Evolutionary conservation across 1,140 invertebrate genomes (phyloP), one percentile per base, ranked within the genome.

Genomic region (Stratiolaelaps scimitus): DNA sequence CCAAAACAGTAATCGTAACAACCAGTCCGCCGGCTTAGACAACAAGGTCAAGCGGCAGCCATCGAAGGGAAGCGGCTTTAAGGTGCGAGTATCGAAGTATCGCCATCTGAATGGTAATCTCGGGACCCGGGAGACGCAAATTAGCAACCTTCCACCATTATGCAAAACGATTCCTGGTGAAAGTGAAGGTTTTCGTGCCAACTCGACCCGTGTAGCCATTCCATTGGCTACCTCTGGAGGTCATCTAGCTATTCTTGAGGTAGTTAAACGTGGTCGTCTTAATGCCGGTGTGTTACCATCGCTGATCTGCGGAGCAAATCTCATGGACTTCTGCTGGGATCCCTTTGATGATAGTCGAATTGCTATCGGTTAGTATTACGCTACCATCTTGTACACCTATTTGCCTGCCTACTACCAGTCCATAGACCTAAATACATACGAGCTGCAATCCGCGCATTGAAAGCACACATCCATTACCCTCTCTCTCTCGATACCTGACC

Each of bases 301-400:
- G n/a, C 76, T 96, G 67, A 83, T 94, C 19, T 88, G 93, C 75
- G 84, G 87, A 28, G 84, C 83, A 67, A 88, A 85, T 69, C 83
- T 93, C 6, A 87, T 89, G 81, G 91, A 96, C 77, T 95, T 92
- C 76, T 81, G 84, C 60, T 95, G 88, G 86, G 89, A 96, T 81
- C 91, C 91, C 1, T 94, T 93, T 74, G 79, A 89, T 75, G 81
- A 84, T 73, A 78, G 80, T 48, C 80, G 85, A 64, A 78, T 96
- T 46, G 83, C 87, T 67, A 88, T 92, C 48, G 83, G 84, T 84
- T 76, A 76, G 77, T 67, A 17, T 29, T 48, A 19, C 10, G 34
- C n/a, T n/a, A n/a, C n/a, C n/a, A n/a, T n/a, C n/a, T n/a, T n/a
- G n/a, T n/a, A n/a, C n/a, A n/a, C n/a, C n/a, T n/a, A n/a, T n/a